phyloP scores from a whole-genome alignment of 2,797 vertebrate species.

The Podargus strigoides region DNA sequence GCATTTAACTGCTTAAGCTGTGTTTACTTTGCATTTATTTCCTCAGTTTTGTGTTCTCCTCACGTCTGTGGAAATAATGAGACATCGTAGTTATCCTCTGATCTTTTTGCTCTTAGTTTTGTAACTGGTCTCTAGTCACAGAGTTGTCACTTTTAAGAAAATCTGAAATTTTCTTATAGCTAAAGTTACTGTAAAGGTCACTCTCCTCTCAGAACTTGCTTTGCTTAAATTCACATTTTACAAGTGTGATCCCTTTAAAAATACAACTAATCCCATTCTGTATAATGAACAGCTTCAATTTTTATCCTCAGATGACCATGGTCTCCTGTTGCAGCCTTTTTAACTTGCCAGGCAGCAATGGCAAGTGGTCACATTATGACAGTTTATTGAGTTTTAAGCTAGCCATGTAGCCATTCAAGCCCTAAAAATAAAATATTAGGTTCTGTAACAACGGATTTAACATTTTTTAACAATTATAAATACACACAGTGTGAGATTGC shows the following conservation, averaged over 20 bases:
- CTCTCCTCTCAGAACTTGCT: not conserved
- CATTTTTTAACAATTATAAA: not conserved
- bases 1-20: not conserved
- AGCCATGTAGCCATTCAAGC: not conserved
- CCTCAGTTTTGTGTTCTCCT: not conserved
- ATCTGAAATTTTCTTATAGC: not conserved
- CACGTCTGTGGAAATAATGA: not conserved
- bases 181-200: not conserved
- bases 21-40: not conserved
- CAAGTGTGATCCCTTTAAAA: not conserved
- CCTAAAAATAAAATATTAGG: not conserved
- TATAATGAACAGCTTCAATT: not conserved
- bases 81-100: not conserved
- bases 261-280: not conserved
- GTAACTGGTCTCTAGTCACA: not conserved
- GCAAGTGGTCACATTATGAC: not conserved
- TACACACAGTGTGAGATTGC: fast-evolving
- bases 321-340: not conserved
- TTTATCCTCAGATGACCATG: not conserved
- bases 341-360: not conserved
- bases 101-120: not conserved
- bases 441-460: not conserved
- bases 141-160: not conserved
- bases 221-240: not conserved
- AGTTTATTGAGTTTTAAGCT: not conserved